Evolutionary conservation across 2,797 vertebrate species (phyloP), one percentile per base, ranked within the genome.

Genomic region (Hapalemur alaotrensis): DNA sequence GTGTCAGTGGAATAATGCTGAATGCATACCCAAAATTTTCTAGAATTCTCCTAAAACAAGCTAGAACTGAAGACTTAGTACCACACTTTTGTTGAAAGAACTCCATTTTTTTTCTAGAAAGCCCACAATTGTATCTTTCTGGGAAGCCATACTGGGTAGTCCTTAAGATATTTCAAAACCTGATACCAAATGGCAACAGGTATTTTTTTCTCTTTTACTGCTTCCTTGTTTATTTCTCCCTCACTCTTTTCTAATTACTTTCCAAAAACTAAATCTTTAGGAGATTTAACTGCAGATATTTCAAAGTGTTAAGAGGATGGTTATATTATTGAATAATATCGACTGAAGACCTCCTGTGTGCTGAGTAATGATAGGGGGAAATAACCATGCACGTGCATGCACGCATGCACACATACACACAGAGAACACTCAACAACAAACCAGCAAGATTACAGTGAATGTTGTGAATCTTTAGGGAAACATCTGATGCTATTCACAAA

Each of bases 61-160:
- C 32, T 50, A 76, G 0, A 69, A 35, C 6, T 46, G 7, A 52
- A 76, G 7, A 46, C 4, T n/a, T 41, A 4, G 20, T 13, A 22
- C 14, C 22, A 20, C 13, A 7, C 11, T 13, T 87, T 35, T 18
- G 28, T 13, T 25, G 65, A 20, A 12, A 7, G 3, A 13, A 43
- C 4, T 11, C 9, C 32, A 22, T 2, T 41, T 3, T 20, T 70
- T 75, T 38, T 12, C n/a, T 38, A 59, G 7, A 52, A 3, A 32
- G 30, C 2, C 11, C 3, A 35, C 0, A 12, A 7, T 41, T 35
- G 12, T 1, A 6, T 30, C 15, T 15, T 67, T 54, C 38, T 6
- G 15, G 20, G 23, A 63, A 75, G 5, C 12, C 23, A 30, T 32
- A 17, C 9, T 46, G 70, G 38, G 7, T 3, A 28, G 30, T 59